Evolutionary conservation across 2,797 vertebrate species (phyloP), one percentile per base, ranked within the genome.

Genomic region (Cirrhinus mrigala): DNA sequence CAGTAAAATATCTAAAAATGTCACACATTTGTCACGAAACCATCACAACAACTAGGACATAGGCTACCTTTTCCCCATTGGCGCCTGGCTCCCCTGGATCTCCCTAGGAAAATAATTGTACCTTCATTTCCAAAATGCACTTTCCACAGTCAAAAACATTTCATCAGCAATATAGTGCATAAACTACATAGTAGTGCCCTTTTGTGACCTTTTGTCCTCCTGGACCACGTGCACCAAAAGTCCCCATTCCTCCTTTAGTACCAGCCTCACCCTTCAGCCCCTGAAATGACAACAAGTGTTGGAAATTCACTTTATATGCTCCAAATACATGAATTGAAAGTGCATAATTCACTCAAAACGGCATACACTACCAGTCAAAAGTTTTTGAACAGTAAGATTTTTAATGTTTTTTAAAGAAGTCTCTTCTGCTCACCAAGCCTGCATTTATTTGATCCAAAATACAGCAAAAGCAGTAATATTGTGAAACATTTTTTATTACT

Each of bases 261-360:
- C 97, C 97, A 10, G 94, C 93, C 48, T 97, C 96, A 3, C 97
- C 97, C 88, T 97, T 98, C 16, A 95, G 52, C 24, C 97, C 97
- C 97, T 97, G 86, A 62, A 33, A 82, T 81, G 58, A 84, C 18
- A 76, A n/a, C 33, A 46, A 50, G 16, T 71, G 54, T 37, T 10
- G 62, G 6, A 37, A 46, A 69, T n/a, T 22, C 9, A n/a, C 20
- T 44, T 40, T 6, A 66, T 14, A 58, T 68, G 14, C 40, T 82
- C 22, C 14, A 56, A 40, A 14, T 33, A 27, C 8, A 16, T 15
- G 6, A 6, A 33, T 40, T 50, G 1, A 54, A 9, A 48, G 8
- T 46, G 6, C 37, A 52, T 82, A 10, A 40, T 60, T 73, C 11
- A 29, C 66, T 60, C 24, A 60, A n/a, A 44, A 62, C 12, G 40